phyloP scores from a whole-genome alignment of 53 echinoderm and acorn worm species.

The Zoroaster sp. region DNA sequence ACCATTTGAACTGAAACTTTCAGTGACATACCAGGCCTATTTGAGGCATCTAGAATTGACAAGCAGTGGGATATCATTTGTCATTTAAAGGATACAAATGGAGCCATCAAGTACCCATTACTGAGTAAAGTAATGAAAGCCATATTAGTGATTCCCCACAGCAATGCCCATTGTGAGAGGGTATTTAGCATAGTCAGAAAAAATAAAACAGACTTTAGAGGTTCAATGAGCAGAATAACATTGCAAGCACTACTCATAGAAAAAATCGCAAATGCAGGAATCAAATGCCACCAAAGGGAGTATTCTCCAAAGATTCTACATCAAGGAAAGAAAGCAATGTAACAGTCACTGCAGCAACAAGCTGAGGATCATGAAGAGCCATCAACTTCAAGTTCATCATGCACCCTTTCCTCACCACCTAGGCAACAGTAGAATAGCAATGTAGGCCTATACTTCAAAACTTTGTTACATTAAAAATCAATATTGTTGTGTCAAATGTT shows the following conservation, averaged over 20 bases:
- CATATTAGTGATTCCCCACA: constrained; percentile 60
- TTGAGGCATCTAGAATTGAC: constrained; percentile 51
- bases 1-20: constrained; percentile 53
- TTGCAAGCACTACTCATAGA: constrained; percentile 37
- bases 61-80: constrained; percentile 53
- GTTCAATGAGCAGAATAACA: constrained; percentile 34
- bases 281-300: constrained; percentile 48
- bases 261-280: constrained; percentile 26
- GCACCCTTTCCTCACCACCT: neutral
- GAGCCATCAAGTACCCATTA: neutral
- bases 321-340: neutral
- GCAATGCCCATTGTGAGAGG: constrained; percentile 59
- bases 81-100: constrained; percentile 3
- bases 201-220: constrained; percentile 60
- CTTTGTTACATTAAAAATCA: too few species aligned
- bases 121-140: constrained; percentile 47
- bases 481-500: too few species aligned
- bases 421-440: too few species aligned
- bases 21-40: constrained; percentile 3
- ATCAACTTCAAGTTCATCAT: neutral
- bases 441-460: too few species aligned
- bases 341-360: neutral
- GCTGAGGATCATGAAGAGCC: neutral
- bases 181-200: constrained; percentile 65
- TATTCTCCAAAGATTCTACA: constrained; percentile 17